Conservation (phyloP, 2,888 invertebrate genomes). For the Sericinus montela region DNA sequence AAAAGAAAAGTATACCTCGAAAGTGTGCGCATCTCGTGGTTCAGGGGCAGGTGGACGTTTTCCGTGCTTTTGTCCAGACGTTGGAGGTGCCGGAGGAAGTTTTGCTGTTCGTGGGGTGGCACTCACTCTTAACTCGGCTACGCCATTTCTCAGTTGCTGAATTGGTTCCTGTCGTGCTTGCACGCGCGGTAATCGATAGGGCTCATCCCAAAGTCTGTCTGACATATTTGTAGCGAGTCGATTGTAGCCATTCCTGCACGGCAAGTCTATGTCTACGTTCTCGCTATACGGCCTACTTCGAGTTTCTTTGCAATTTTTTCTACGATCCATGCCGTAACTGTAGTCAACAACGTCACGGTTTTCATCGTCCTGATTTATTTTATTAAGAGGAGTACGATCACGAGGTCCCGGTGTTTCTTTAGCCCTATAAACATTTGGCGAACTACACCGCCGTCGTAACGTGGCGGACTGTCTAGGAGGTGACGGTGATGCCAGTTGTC, state of each 20-base stretch:
- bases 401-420: constrained; percentile 45
- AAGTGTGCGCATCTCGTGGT: constrained; percentile 61
- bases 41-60: constrained; percentile 65
- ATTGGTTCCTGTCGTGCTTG: constrained; percentile 61
- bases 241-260: constrained; percentile 64
- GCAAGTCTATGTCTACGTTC: constrained; percentile 62
- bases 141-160: constrained; percentile 59
- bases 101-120: constrained; percentile 59
- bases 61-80: constrained; percentile 30
- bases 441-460: constrained; percentile 63
- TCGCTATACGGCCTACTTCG: constrained; percentile 68
- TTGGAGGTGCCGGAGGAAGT: constrained; percentile 61
- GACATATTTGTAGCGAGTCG: constrained; percentile 47
- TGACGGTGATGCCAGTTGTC: constrained; percentile 66
- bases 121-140: constrained; percentile 66
- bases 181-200: constrained; percentile 65
- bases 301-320: constrained; percentile 50
- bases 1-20: constrained; percentile 47
- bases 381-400: constrained; percentile 55
- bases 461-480: constrained; percentile 58
- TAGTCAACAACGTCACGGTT: constrained; percentile 64
- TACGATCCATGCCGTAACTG: constrained; percentile 51
- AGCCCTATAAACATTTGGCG: constrained; percentile 66
- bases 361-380: constrained; percentile 61
- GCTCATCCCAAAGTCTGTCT: constrained; percentile 67